Conservation (phyloP, 1,140 invertebrate genomes). For the Drosophila elegans region DNA sequence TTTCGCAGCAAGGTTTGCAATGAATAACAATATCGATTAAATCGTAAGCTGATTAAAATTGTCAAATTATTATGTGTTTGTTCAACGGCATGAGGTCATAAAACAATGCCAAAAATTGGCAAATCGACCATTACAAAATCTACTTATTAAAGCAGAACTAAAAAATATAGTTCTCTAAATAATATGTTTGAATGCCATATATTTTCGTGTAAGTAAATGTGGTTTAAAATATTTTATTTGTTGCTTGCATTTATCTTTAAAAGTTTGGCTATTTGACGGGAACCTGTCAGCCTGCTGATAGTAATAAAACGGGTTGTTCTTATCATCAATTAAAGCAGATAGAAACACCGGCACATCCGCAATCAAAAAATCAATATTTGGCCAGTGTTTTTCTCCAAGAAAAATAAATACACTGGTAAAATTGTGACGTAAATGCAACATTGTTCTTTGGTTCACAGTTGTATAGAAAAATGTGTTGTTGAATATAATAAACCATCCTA, state of each 20-base stretch:
- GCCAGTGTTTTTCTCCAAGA: neutral
- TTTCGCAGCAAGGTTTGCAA: neutral
- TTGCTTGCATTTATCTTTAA: neutral
- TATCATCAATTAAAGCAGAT: constrained; percentile 6
- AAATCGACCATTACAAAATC: neutral
- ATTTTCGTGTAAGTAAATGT: too few species aligned
- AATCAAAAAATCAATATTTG: constrained; percentile 13
- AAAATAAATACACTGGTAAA: neutral
- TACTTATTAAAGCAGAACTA: too few species aligned
- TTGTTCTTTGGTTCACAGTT: neutral
- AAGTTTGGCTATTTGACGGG: neutral
- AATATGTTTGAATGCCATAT: too few species aligned
- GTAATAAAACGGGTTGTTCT: neutral
- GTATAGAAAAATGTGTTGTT: neutral
- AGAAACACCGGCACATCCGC: neutral
- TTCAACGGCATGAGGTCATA: neutral
- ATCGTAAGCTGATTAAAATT: constrained; percentile 18
- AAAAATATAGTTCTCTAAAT: too few species aligned
- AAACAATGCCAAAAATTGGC: neutral
- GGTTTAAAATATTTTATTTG: too few species aligned
- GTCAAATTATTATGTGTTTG: constrained; percentile 17
- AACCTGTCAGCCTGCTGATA: too few species aligned
- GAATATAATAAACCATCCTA: neutral
- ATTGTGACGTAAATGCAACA: neutral
- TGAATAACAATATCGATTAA: constrained; percentile 22